phyloP scores from a whole-genome alignment of 2,888 invertebrate genomes.

The Colletes collaris region DNA sequence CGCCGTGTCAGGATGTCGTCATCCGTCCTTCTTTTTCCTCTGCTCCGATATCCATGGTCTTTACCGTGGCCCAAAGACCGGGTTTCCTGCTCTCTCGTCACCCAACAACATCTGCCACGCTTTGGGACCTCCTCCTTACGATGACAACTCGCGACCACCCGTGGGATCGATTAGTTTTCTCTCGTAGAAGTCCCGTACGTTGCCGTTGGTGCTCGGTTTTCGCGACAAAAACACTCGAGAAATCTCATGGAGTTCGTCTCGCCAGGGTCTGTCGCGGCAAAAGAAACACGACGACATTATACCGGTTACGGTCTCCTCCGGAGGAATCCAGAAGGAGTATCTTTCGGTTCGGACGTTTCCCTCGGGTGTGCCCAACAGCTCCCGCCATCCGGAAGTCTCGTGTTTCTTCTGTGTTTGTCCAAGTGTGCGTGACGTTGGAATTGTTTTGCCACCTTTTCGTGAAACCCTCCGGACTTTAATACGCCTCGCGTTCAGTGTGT shows the following conservation, averaged over 20 bases:
- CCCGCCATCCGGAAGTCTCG: constrained; percentile 69
- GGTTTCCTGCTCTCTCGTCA: constrained; percentile 54
- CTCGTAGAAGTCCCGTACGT: constrained; percentile 26
- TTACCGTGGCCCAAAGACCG: constrained; percentile 46
- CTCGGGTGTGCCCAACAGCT: constrained; percentile 15
- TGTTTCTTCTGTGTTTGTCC: constrained; percentile 73
- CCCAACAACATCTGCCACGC: constrained; percentile 60
- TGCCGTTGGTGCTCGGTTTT: constrained; percentile 12
- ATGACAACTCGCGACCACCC: constrained; percentile 66
- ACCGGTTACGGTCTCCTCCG: neutral
- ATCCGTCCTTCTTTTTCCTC: neutral
- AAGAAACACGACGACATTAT: constrained; percentile 30
- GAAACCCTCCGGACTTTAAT: constrained; percentile 47
- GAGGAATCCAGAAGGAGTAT: constrained; percentile 34
- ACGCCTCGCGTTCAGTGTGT: constrained; percentile 54
- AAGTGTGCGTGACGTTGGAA: constrained; percentile 70
- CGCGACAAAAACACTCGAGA: constrained; percentile 40
- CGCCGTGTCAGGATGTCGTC: constrained; percentile 39
- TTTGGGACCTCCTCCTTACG: constrained; percentile 43
- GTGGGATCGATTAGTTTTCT: constrained; percentile 72
- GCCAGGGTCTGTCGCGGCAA: neutral
- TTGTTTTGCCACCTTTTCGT: constrained; percentile 69
- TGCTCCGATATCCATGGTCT: constrained; percentile 17
- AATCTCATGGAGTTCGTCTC: constrained; percentile 29
- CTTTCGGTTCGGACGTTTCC: constrained; percentile 30